Evolutionary conservation across 2,113 vertebrate species (phyloP).

Genomic region (Spea multiplicata): DNA sequence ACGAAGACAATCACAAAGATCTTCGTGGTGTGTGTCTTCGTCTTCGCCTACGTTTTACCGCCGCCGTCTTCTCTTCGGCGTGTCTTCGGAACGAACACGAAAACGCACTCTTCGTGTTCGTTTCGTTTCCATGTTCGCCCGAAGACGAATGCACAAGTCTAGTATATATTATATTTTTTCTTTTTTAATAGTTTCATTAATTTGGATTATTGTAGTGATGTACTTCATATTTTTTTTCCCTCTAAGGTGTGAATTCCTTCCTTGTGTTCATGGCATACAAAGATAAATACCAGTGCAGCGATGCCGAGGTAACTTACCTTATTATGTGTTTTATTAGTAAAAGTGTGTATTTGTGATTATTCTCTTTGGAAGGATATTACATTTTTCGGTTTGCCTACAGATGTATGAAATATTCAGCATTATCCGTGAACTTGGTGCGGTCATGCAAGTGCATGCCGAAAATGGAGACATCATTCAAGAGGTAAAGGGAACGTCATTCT

Average conservation of each 20-base stretch:
- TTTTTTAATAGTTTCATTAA: too few relatives aligned
- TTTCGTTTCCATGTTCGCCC: too few relatives aligned
- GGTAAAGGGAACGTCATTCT: slow-evolving; percentile 59
- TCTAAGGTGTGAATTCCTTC: slow-evolving; percentile 90
- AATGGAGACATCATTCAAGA: slow-evolving; percentile 94
- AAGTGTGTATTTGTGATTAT: neutral
- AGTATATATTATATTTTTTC: too few relatives aligned
- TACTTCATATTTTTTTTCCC: neutral
- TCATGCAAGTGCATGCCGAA: slow-evolving; percentile 90
- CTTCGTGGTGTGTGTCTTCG: too few relatives aligned
- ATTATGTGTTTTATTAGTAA: neutral
- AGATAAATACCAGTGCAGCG: slow-evolving; percentile 84
- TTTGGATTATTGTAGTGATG: too few relatives aligned
- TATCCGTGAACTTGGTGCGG: slow-evolving; percentile 85
- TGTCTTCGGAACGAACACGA: too few relatives aligned
- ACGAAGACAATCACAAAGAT: too few relatives aligned
- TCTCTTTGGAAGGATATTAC: neutral
- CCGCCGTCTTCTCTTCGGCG: too few relatives aligned
- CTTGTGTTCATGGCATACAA: slow-evolving; percentile 93
- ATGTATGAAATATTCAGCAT: slow-evolving; percentile 89
- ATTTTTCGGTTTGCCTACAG: slow-evolving; percentile 58
- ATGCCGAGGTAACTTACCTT: slow-evolving; percentile 78
- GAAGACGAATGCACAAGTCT: too few relatives aligned
- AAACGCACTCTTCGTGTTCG: too few relatives aligned
- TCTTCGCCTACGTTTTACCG: too few relatives aligned